Base-by-base conservation (phyloP, 2,113 vertebrate species). In the Centropus unirufus region DNA sequence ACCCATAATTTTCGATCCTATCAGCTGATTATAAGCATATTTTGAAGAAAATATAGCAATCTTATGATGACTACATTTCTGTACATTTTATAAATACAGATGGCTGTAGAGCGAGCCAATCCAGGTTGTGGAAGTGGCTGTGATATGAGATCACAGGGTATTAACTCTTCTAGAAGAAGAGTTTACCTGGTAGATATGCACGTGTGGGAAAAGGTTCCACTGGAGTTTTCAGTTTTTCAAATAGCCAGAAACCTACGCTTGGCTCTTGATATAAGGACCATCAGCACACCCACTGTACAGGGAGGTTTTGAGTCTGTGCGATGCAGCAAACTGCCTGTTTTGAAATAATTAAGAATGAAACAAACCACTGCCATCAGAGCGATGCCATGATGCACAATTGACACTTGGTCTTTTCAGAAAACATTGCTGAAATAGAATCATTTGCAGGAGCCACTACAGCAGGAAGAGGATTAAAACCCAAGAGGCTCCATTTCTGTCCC, bases 311-410 rank as follows among this genome's bases (percentile, higher is more conserved):
- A 61, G n/a, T 47, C 30, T 52, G 20, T 75, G 23, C 40, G n/a
- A 6, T 61, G n/a, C 44, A 91, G 16, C 27, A 68, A 29, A 32
- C 32, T 23, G 59, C 23, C 11, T 84, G 11, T 70, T 87, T 63
- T 70, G 27, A 80, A 89, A 74, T 42, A 51, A 39, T 51, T 58
- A 46, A 67, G 9, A 87, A 7, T 44, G 64, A 90, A 83, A 55
- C 29, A 81, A 84, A 14, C 10, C 7, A 4, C 26, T 15, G 36
- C 1, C 1, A 11, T 23, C 20, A 44, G 42, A 30, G 39, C 59
- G 24, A 34, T 74, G 30, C 47, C 42, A 39, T 0, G 0, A 72
- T 11, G 14, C 39, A 63, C 4, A 20, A 4, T 2, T 58, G 76
- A 49, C 39, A 14, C 23, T 61, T 66, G 2, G 1, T 2, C 7